These are phyloP conservation scores for Monopis laevigella DNA, from an alignment of 2,888 invertebrate species.

Conservation along the genomic window DNA sequence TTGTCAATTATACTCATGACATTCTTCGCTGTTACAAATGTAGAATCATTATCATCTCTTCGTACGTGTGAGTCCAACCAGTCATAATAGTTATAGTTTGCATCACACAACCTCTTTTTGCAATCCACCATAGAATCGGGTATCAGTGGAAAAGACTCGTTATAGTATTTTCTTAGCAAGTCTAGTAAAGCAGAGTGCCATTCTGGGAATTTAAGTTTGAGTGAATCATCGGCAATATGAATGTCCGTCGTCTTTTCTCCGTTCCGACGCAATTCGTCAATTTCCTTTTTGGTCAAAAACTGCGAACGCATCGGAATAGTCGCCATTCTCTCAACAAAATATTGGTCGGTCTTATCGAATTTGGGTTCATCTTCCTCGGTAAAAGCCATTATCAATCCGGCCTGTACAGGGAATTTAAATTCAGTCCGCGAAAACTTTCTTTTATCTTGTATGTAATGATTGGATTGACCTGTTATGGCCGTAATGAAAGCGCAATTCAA, in stretches of 20 bases:
- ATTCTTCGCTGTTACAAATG: constrained; percentile 3
- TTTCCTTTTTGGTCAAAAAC: background rate
- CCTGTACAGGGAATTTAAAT: constrained; percentile 8
- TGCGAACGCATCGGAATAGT: constrained; percentile 12
- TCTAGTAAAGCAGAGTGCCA: constrained; percentile 14
- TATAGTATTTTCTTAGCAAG: constrained; percentile 13
- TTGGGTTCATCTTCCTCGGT: constrained; percentile 9
- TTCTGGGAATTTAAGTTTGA: constrained; percentile 11
- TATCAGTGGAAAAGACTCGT: constrained; percentile 9
- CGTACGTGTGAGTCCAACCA: constrained; percentile 1
- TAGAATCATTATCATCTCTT: constrained; percentile 1
- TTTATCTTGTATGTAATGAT: constrained; percentile 8
- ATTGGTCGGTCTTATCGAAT: constrained; percentile 12
- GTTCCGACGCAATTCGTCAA: background rate
- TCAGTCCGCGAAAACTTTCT: background rate
- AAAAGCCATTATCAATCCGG: constrained; percentile 9
- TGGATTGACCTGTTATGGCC: constrained; percentile 5
- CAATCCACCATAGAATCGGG: background rate
- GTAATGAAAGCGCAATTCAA: constrained; percentile 11
- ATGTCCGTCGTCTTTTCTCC: background rate
- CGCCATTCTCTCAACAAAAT: constrained; percentile 10
- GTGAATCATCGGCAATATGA: constrained; percentile 12
- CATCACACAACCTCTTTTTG: background rate
- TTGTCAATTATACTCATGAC: constrained; percentile 2
- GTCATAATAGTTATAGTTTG: background rate